Percentiles rank a stretch among this genome's conserved stretches.
phyloP scores from a whole-genome alignment of 1,140 invertebrate species.

The Rhagoletis zephyria region DNA sequence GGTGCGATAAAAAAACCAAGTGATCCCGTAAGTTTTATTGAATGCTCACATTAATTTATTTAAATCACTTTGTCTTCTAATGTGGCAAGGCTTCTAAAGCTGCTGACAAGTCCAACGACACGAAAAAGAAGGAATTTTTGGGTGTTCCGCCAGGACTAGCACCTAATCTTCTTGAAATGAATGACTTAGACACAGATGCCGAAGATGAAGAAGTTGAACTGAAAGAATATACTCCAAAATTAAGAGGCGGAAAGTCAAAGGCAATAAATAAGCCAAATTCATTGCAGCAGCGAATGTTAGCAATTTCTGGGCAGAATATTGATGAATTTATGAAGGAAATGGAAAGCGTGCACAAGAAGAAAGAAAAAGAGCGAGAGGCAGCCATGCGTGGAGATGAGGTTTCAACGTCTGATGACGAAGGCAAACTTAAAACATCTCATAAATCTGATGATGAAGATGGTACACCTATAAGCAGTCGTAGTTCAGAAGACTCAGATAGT shows the following conservation, averaged over 20 bases:
- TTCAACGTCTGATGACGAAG: constrained; percentile 66
- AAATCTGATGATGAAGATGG: constrained; percentile 53
- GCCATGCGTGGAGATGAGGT: constrained; percentile 69
- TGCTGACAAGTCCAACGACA: constrained; percentile 65
- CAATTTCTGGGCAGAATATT: constrained; percentile 90
- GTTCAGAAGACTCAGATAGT: constrained; percentile 56
- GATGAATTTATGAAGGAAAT: constrained; percentile 93
- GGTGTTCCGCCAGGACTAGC: constrained; percentile 90
- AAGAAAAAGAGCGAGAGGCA: constrained; percentile 77
- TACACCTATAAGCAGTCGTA: constrained; percentile 4
- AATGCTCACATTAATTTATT: neutral
- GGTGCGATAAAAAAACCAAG: constrained; percentile 62
- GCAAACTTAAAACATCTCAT: constrained; percentile 55
- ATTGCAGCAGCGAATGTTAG: constrained; percentile 87
- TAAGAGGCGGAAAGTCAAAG: constrained; percentile 60
- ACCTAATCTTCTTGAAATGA: constrained; percentile 79
- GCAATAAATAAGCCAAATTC: constrained; percentile 80
- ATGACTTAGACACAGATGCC: constrained; percentile 74
- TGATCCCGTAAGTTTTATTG: constrained; percentile 33
- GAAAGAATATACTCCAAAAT: constrained; percentile 58
- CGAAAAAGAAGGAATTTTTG: constrained; percentile 79
- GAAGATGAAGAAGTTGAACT: constrained; percentile 75
- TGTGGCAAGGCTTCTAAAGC: constrained; percentile 9
- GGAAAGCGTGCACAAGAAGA: constrained; percentile 86
- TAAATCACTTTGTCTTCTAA: neutral